Percentiles rank a stretch among this genome's conserved stretches.
Evolutionary conservation across 2,888 invertebrate species (phyloP).

Genomic region (Orthonevra nobilis): DNA sequence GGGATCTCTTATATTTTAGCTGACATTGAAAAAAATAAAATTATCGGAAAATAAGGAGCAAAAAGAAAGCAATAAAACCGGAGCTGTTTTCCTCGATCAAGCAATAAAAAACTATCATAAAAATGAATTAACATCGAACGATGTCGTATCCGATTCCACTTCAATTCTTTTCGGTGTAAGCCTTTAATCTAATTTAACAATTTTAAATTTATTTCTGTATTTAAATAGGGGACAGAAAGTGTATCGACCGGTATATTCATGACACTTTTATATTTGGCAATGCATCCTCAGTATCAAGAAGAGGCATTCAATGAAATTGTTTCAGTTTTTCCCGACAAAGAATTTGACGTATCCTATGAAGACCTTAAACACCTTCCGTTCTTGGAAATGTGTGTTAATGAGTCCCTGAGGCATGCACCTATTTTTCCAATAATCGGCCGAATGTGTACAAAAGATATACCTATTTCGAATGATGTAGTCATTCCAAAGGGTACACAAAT

Average conservation of each 20-base stretch:
- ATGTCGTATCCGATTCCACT: neutral
- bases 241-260: neutral
- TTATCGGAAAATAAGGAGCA: neutral
- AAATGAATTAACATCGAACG: neutral
- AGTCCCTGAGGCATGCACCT: conserved; percentile 76
- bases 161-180: neutral
- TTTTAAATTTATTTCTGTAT: neutral
- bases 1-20: too few species aligned
- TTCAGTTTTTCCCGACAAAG: neutral
- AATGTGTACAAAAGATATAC: conserved; percentile 72
- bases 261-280: conserved; percentile 74
- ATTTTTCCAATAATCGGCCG: conserved; percentile 77
- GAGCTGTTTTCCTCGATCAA: neutral
- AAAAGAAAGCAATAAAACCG: neutral
- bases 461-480: conserved; percentile 70
- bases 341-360: neutral
- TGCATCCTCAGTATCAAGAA: conserved; percentile 76
- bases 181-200: neutral
- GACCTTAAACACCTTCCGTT: neutral
- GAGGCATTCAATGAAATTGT: conserved; percentile 32
- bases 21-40: neutral
- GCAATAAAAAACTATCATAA: neutral
- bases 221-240: neutral
- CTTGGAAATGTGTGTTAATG: conserved; percentile 76
- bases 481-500: conserved; percentile 77